These are phyloP conservation scores for Propithecus perrieri DNA, from an alignment of 2,797 vertebrate genomes.

Conservation along the genomic window DNA sequence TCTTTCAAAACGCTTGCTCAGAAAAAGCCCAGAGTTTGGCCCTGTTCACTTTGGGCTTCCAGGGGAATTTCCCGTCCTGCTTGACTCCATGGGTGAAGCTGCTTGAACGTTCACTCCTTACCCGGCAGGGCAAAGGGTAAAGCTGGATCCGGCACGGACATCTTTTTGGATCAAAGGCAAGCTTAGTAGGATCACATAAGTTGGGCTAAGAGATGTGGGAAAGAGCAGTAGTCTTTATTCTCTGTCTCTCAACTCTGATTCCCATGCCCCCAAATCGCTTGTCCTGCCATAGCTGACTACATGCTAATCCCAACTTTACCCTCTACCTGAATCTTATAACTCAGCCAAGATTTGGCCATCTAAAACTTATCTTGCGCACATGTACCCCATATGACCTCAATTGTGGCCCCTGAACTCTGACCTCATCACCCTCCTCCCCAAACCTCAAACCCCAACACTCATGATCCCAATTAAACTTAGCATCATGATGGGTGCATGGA, in stretches of 20 bases:
- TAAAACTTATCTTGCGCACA: not conserved
- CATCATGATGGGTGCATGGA: not conserved
- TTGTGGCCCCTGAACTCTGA: not conserved
- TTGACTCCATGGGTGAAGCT: conserved; percentile 55
- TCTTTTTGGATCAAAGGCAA: conserved; percentile 2
- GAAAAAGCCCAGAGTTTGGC: conserved; percentile 69
- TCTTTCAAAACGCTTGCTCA: conserved; percentile 75
- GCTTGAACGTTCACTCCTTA: conserved; percentile 3
- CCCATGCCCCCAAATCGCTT: not conserved
- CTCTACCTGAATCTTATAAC: not conserved
- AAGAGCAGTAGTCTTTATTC: not conserved
- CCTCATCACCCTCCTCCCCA: not conserved
- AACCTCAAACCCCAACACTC: not conserved
- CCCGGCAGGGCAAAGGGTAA: not conserved
- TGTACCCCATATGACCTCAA: no score
- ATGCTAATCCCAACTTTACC: not conserved
- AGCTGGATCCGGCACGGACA: not conserved
- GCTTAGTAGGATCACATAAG: not conserved
- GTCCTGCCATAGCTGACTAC: not conserved
- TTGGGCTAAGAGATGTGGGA: not conserved
- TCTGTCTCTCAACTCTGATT: not conserved
- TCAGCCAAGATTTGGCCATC: not conserved
- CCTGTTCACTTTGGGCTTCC: conserved; percentile 66
- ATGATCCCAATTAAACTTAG: not conserved
- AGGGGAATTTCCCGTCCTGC: conserved; percentile 77